A percentile compares a stretch with the other conserved stretches of the same genome.
These are phyloP conservation scores for Lithophane leautieri DNA, from an alignment of 2,888 invertebrate genomes.

Conservation along the genomic window DNA sequence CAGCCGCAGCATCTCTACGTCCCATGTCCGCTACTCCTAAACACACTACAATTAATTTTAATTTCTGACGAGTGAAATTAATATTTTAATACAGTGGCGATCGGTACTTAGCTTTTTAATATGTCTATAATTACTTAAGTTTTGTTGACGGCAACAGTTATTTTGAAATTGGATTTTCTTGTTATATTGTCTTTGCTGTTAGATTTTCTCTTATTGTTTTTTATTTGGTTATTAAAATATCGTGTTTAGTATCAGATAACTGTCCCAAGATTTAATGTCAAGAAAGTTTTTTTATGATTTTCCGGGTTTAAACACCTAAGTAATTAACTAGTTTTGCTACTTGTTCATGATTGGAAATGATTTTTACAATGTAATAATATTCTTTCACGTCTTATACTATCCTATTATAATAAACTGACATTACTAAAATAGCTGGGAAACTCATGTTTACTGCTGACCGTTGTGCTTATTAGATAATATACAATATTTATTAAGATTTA, in stretches of 20 bases:
- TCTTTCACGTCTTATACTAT: neutral
- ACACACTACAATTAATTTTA: constrained; percentile 26
- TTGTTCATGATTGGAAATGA: neutral
- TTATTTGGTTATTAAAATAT: neutral
- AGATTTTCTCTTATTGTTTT: neutral
- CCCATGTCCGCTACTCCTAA: constrained; percentile 42
- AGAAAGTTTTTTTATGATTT: neutral
- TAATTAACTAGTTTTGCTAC: neutral
- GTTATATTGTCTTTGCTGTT: neutral
- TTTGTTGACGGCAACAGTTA: constrained; percentile 36
- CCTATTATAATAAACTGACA: neutral
- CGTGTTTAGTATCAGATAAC: constrained; percentile 3
- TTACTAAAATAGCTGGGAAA: neutral
- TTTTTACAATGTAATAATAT: neutral
- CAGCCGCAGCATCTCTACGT: neutral
- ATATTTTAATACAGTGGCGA: constrained; percentile 69
- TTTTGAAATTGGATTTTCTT: constrained; percentile 22
- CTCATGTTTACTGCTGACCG: neutral
- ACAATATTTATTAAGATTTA: too few species aligned
- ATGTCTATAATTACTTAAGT: constrained; percentile 54
- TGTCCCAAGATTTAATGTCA: neutral
- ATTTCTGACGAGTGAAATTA: constrained; percentile 66
- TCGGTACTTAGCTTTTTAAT: constrained; percentile 55
- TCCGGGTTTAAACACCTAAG: neutral
- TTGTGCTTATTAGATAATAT: neutral